Conservation (phyloP, 2,113 vertebrate genomes). For the Ciconia boyciana region DNA sequence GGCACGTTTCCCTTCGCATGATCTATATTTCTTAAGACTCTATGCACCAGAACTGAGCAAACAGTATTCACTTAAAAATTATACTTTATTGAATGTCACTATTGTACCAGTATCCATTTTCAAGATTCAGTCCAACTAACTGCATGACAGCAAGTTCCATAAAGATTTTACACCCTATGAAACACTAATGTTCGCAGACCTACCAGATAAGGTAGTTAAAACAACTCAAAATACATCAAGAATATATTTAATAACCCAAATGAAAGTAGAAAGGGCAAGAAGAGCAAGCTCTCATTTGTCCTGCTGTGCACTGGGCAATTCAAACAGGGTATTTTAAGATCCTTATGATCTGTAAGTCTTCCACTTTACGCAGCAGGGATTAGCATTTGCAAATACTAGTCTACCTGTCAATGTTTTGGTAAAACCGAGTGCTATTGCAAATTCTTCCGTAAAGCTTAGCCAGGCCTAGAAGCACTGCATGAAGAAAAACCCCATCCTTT, state of each 20-base stretch:
- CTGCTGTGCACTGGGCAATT: not conserved
- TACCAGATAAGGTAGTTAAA: not conserved
- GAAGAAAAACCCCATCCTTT: not conserved
- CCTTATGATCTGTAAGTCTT: rapidly evolving
- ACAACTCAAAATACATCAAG: not conserved
- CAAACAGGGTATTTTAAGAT: rapidly evolving
- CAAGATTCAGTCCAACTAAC: not conserved
- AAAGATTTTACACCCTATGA: not conserved
- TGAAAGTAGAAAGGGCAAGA: not conserved
- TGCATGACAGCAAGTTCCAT: not conserved
- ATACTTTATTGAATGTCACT: not conserved
- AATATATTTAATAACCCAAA: not conserved
- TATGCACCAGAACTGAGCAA: not conserved
- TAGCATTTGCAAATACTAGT: not conserved
- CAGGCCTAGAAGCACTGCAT: not conserved
- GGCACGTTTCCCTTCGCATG: not conserved
- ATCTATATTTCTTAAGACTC: not conserved
- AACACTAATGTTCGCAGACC: not conserved
- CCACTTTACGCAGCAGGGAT: rapidly evolving
- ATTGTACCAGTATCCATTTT: not conserved
- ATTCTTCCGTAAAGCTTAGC: not conserved
- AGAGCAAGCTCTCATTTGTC: not conserved
- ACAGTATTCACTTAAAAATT: not conserved
- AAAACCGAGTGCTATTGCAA: not conserved
- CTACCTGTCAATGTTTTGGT: not conserved